phyloP scores from a whole-genome alignment of 2,888 invertebrate species.

The Drosophila prolongata region DNA sequence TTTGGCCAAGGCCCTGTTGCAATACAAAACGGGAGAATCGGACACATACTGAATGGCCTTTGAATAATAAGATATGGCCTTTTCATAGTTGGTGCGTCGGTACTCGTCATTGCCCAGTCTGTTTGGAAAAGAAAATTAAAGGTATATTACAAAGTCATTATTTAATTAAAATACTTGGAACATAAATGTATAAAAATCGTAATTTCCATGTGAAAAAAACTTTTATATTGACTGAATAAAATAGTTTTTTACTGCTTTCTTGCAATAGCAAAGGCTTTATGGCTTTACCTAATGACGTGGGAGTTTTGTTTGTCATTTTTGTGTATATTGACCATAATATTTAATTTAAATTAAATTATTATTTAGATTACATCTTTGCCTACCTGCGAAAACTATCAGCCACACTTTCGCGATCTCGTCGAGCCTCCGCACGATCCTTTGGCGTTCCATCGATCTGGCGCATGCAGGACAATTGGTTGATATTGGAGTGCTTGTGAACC shows the following conservation, averaged over 20 bases:
- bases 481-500: constrained; percentile 5
- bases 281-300: no score
- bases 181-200: no score
- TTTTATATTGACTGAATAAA: no score
- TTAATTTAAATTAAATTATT: not conserved
- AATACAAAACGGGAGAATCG: constrained; percentile 49
- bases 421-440: constrained; percentile 11
- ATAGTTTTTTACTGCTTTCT: no score
- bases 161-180: no score
- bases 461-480: constrained; percentile 47
- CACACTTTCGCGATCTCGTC: constrained; percentile 25
- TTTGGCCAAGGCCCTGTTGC: constrained; percentile 49
- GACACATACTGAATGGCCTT: constrained; percentile 50
- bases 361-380: no score
- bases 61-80: constrained; percentile 43
- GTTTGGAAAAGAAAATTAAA: no score
- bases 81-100: constrained; percentile 43
- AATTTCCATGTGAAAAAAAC: no score
- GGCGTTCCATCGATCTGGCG: constrained; percentile 42
- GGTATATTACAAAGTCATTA: no score
- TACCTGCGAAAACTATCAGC: constrained; percentile 59
- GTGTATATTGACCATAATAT: no score
- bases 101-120: constrained; percentile 58
- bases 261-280: no score
- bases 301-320: no score